Conservation (phyloP, 2,797 vertebrate species). For the Poecilia velifera region DNA sequence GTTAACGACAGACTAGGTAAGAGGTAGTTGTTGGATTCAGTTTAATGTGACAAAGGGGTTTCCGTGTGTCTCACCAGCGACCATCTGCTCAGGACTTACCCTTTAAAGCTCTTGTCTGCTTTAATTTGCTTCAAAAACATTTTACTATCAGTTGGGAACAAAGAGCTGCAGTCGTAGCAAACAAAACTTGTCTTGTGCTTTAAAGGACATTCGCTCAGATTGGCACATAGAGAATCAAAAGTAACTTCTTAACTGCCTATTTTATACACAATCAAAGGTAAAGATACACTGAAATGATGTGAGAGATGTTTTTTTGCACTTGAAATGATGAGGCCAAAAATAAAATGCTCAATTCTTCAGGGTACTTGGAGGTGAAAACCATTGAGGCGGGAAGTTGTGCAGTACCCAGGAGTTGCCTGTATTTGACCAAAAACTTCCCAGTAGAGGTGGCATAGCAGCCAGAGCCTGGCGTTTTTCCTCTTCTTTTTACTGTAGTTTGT, state of each 20-base stretch:
- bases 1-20: conserved; percentile 29
- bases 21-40: conserved; percentile 21
- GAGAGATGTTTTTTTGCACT: conserved; percentile 48
- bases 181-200: conserved; percentile 1
- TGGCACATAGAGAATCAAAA: conserved; percentile 8
- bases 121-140: conserved; percentile 32
- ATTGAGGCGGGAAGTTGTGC: conserved; percentile 12
- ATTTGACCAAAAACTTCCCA: conserved; percentile 25
- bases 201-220: conserved; percentile 9
- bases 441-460: conserved; percentile 20
- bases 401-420: conserved; percentile 25
- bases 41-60: conserved; percentile 45
- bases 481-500: conserved; percentile 45
- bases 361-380: conserved; percentile 14
- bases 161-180: conserved; percentile 24
- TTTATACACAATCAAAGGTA: conserved; percentile 27
- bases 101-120: conserved; percentile 49
- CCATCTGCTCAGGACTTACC: conserved; percentile 63
- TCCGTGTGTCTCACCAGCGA: conserved; percentile 51
- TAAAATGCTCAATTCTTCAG: conserved; percentile 40
- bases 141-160: conserved; percentile 16
- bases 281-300: conserved; percentile 18
- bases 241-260: conserved; percentile 22
- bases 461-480: conserved; percentile 26
- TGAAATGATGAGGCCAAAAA: conserved; percentile 50